These are phyloP conservation scores for Corythornis cristatus DNA, from an alignment of 2,113 vertebrate genomes.

Conservation along the genomic window DNA sequence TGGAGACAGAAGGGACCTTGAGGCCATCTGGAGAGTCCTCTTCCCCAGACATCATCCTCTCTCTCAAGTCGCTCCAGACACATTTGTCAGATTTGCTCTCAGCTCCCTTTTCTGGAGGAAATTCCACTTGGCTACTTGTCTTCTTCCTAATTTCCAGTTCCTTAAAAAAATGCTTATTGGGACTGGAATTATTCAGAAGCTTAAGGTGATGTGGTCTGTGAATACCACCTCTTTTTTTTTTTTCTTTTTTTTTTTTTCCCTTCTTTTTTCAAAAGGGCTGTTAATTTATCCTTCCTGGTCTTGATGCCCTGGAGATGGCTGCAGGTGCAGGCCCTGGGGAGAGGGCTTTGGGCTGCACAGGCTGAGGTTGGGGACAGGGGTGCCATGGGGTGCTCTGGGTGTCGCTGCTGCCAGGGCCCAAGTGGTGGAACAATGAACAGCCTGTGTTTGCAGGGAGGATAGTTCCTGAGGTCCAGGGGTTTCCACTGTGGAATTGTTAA, in stretches of 20 bases:
- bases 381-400: accelerated
- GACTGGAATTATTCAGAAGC: background rate
- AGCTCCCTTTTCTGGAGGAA: background rate
- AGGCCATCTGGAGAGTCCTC: background rate
- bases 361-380: accelerated
- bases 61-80: background rate
- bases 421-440: background rate
- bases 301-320: background rate
- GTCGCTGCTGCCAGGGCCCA: accelerated
- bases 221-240: background rate
- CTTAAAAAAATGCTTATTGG: background rate
- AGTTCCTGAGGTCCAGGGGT: background rate
- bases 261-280: background rate
- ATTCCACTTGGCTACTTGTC: background rate
- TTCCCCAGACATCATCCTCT: background rate
- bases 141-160: background rate
- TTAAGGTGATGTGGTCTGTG: background rate
- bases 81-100: background rate
- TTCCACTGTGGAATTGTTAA: background rate
- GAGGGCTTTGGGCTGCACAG: background rate
- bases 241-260: background rate
- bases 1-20: constrained; percentile 1
- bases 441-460: background rate
- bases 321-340: background rate
- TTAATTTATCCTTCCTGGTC: background rate